Conservation (phyloP, 2,797 vertebrate genomes). For the Chaetophractus vellerosus region DNA sequence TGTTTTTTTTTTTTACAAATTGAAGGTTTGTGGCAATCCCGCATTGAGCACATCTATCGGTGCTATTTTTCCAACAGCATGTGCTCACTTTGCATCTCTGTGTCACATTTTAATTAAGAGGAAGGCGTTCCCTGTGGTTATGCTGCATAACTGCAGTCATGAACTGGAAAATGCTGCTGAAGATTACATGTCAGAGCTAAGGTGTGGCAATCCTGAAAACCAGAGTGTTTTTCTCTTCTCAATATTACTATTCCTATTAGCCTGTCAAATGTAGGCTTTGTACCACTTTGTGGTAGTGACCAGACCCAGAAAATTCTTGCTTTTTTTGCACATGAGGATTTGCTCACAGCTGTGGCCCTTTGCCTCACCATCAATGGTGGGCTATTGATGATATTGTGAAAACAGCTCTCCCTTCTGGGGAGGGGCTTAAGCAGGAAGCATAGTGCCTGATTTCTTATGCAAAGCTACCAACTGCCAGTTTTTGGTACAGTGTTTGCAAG, state of each 20-base stretch:
- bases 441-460: too few species aligned
- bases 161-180: conserved; percentile 91
- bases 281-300: conserved; percentile 93
- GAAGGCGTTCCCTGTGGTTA: conserved; percentile 95
- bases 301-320: conserved; percentile 93
- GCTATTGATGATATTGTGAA: conserved; percentile 93
- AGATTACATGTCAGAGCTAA: conserved; percentile 90
- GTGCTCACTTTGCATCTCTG: too few species aligned
- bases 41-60: too few species aligned
- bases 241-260: conserved; percentile 91
- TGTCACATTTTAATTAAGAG: too few species aligned
- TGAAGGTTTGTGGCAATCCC: too few species aligned
- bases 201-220: conserved; percentile 87
- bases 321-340: conserved; percentile 92
- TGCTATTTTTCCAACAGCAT: too few species aligned
- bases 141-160: conserved; percentile 90
- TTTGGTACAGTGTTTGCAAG: too few species aligned
- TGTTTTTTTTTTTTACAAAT: too few species aligned
- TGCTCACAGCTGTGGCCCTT: conserved; percentile 92
- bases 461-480: too few species aligned
- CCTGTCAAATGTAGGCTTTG: conserved; percentile 92
- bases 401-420: conserved; percentile 91
- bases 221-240: conserved; percentile 90
- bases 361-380: conserved; percentile 95
- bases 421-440: conserved; percentile 93